Evolutionary conservation across 2,797 vertebrate species (phyloP).

Genomic region (Oceanodroma leucorhoa): DNA sequence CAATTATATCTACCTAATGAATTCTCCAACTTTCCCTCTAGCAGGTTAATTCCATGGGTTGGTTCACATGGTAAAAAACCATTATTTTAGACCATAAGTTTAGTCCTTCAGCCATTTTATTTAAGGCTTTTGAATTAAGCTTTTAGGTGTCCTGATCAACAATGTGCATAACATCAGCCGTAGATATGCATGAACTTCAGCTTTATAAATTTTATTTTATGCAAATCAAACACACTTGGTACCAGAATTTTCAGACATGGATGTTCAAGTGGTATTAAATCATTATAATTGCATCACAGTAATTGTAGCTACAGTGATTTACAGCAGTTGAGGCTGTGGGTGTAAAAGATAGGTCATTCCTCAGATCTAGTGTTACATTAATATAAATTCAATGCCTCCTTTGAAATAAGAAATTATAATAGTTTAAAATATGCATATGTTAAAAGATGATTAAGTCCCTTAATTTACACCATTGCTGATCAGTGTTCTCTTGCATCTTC

Average conservation of each 20-base stretch:
- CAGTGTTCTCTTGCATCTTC: background rate
- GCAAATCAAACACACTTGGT: background rate
- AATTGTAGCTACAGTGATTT: background rate
- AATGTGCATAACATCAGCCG: background rate
- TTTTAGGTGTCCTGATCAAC: background rate
- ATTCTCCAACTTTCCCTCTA: background rate
- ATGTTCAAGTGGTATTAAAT: background rate
- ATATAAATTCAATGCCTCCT: background rate
- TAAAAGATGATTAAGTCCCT: background rate
- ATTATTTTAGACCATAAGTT: background rate
- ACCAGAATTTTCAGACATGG: background rate
- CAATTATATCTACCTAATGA: background rate
- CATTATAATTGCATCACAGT: background rate
- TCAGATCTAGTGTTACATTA: background rate
- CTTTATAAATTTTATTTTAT: background rate
- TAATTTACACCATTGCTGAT: background rate
- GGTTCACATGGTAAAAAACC: background rate
- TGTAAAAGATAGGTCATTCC: background rate
- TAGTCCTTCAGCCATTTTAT: background rate
- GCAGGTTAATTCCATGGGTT: background rate
- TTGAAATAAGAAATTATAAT: background rate
- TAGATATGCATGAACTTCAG: background rate
- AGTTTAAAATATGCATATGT: background rate
- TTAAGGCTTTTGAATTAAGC: background rate
- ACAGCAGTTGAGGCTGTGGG: background rate